Base-by-base conservation (phyloP, 2,888 invertebrate genomes). In the Noctua janthina region DNA sequence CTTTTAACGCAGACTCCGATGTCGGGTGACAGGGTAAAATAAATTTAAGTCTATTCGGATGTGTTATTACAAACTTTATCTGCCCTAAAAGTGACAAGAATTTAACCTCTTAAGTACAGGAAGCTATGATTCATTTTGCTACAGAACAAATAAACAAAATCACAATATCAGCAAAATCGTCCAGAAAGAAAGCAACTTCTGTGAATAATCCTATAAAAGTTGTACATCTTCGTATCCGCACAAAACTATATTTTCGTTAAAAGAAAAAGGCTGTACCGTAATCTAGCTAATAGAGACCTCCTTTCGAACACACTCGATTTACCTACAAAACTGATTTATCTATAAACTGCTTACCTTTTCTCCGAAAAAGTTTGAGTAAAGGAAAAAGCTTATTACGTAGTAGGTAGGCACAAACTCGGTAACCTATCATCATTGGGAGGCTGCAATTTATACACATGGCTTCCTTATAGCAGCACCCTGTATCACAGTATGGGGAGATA, bases 391-490 rank as follows among this genome's bases (percentile, higher is more conserved):
- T 86, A 86, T 86, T 86, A 87, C 78, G 78, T 78, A 84, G 84
- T 84, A 84, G 84, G 87, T 84, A 87, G 86, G 86, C 87, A 87
- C 72, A 66, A 72, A 84, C 76, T 84, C 81, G 73, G 81, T 71
- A 86, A 87, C 87, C 86, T 84, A 87, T 87, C 86, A 86, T 86
- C 86, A 87, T 86, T 84, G 76, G 80, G 84, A 81, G 73, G 77
- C 74, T 80, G 81, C 84, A 84, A 86, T 86, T 84, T 86, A 87
- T 87, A 81, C 84, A 75, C 87, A 87, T 74, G 76, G 78, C 86
- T 86, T 86, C 87, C 87, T 86, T 81, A 86, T 78, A 76, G 84
- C 62, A 49, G 46, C 54, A 51, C 64, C 64, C 49, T 39, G 11
- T 51, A n/a, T 8, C 78, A 78, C 70, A 43, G 43, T 35, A 6